These are phyloP conservation scores for Tokudaia muenninki DNA, from an alignment of 2,797 vertebrate genomes.

Conservation along the genomic window DNA sequence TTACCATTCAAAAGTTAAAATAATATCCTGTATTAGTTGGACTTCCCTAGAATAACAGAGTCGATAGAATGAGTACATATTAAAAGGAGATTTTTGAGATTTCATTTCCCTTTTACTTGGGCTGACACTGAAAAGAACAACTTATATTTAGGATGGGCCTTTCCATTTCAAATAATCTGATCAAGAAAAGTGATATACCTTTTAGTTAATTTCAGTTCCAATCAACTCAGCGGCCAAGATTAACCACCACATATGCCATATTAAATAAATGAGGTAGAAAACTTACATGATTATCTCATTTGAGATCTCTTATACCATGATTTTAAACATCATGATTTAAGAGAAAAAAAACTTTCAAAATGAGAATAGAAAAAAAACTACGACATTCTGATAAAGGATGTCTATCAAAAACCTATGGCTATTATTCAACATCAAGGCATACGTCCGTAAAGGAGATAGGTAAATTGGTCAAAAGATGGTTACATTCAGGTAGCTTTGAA, in stretches of 20 bases:
- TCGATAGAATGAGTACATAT: background rate
- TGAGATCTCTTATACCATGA: background rate
- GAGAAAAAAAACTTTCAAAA: background rate
- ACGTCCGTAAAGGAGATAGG: background rate
- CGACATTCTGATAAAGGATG: background rate
- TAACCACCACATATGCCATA: background rate
- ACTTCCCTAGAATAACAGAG: background rate
- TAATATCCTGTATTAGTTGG: background rate
- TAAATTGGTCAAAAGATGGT: background rate
- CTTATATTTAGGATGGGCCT: background rate
- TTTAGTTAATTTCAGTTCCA: background rate
- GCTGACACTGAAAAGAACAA: background rate
- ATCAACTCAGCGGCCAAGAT: background rate
- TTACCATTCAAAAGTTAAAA: constrained; percentile 33
- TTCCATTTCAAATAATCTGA: background rate
- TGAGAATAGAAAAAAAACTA: constrained; percentile 22
- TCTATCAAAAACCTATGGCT: background rate
- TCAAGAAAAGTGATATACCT: background rate
- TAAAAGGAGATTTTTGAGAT: background rate
- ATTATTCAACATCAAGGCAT: background rate
- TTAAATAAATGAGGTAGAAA: background rate
- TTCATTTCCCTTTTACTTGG: background rate
- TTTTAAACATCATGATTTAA: background rate
- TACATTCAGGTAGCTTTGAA: background rate
- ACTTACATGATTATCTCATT: background rate